Evolutionary conservation across 2,797 vertebrate genomes (phyloP), one percentile per base, ranked within the genome.

Genomic region (Cynopterus sphinx): DNA sequence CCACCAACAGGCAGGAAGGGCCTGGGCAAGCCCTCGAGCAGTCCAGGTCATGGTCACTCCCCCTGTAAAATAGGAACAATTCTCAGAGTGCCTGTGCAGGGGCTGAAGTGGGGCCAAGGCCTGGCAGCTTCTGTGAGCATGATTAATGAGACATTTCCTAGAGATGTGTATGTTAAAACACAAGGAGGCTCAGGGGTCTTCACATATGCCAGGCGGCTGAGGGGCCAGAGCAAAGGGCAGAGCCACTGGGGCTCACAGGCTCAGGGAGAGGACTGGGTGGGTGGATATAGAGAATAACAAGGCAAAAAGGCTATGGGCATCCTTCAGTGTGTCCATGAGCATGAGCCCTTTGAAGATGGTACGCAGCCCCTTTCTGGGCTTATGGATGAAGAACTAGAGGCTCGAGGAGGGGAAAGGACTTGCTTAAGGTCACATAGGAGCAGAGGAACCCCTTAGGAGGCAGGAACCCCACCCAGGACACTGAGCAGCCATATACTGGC

Each of bases 251-350:
- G 31, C 57, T 73, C 73, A 21, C 6, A 28, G 49, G 9, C 26
- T 57, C 39, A 13, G 53, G 61, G 43, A 36, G 39, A 49, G 33
- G 8, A 3, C 15, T 0, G 9, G 61, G 9, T n/a, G 3, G 8
- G 59, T 1, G 16, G 63, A 11, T 13, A 13, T 5, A 16, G 43
- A 16, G 24, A 28, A 22, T 5, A 22, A 9, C 21, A 1, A 41
- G 67, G 46, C 22, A 33, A 33, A 61, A 55, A 7, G 8, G 75
- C 55, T 1, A 0, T 9, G 0, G 9, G 10, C 13, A 4, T 43
- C 26, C 21, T 31, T 33, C n/a, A 0, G 3, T 9, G 10, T 12
- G 65, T 28, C 75, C 57, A 11, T 1, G 0, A 4, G 2, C 26
- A 2, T 3, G 8, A 6, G 10, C n/a, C 26, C 26, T 39, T 7